phyloP scores from a whole-genome alignment of 2,888 invertebrate genomes.

The Nasonia oneida region DNA sequence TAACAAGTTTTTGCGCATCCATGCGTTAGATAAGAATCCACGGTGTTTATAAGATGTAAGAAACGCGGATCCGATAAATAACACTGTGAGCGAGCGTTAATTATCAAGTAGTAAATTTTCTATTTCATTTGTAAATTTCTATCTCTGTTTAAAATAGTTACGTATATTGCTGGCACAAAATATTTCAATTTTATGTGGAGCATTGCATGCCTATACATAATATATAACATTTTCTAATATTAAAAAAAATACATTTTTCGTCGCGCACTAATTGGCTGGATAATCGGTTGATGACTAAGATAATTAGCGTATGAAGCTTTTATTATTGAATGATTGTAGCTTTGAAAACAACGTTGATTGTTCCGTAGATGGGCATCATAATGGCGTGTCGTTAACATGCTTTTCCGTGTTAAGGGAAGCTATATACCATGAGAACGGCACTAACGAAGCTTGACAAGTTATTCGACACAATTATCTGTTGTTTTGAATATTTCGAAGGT shows the following conservation, averaged over 20 bases:
- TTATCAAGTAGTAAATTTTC: neutral
- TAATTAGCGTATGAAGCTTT: neutral
- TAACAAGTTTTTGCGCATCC: no score
- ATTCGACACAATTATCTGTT: neutral
- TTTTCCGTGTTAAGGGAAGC: neutral
- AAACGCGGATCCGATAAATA: neutral
- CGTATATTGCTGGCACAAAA: neutral
- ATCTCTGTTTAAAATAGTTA: neutral
- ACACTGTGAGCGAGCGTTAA: neutral
- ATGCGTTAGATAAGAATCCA: no score
- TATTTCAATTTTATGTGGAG: no score
- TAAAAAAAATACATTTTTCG: neutral
- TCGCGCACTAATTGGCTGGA: neutral
- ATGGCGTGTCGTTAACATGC: neutral
- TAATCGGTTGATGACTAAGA: neutral
- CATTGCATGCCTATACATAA: neutral
- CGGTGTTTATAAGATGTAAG: neutral
- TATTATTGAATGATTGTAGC: neutral
- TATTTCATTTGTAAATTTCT: neutral
- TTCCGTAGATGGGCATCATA: neutral
- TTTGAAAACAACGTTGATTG: neutral
- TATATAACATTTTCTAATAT: neutral
- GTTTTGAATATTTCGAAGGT: neutral
- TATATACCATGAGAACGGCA: neutral
- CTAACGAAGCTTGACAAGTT: neutral